Percentiles rank a stretch among this genome's conserved stretches.
These are phyloP conservation scores for Eubasilissa splendida DNA, from an alignment of 2,888 invertebrate genomes.

Conservation along the genomic window DNA sequence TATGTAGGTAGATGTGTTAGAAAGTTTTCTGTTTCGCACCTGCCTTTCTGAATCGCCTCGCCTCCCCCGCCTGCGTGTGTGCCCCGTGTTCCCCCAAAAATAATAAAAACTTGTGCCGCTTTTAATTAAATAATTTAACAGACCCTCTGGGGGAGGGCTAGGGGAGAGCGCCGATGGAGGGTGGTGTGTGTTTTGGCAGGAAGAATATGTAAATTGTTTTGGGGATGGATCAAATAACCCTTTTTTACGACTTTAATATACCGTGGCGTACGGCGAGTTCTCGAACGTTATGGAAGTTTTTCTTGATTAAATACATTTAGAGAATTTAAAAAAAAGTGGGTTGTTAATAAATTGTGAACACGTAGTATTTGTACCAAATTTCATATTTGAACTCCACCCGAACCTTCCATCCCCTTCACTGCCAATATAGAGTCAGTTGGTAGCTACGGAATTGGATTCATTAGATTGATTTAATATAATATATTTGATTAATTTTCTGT, in stretches of 20 bases:
- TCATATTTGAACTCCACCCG: too few relatives aligned
- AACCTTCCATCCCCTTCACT: too few relatives aligned
- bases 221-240: conserved; percentile 76
- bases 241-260: conserved; percentile 70
- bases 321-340: not conserved
- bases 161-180: conserved; percentile 61
- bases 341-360: not conserved
- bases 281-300: conserved; percentile 12
- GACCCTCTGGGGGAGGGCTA: conserved; percentile 46
- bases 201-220: conserved; percentile 76
- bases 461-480: too few relatives aligned
- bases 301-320: conserved; percentile 23
- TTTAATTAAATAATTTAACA: conserved; percentile 75
- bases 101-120: conserved; percentile 76
- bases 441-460: too few relatives aligned
- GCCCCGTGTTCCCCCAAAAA: conserved; percentile 62
- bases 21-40: conserved; percentile 48
- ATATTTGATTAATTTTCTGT: too few relatives aligned
- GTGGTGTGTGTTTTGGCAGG: conserved; percentile 66
- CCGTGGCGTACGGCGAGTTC: conserved; percentile 28
- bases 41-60: conserved; percentile 41
- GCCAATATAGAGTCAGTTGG: too few relatives aligned
- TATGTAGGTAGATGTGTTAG: conserved; percentile 5
- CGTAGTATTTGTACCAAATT: too few relatives aligned
- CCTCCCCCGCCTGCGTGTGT: conserved; percentile 2